These are phyloP conservation scores for Ptilodon capucinus DNA, from an alignment of 2,888 invertebrate genomes.

Conservation along the genomic window DNA sequence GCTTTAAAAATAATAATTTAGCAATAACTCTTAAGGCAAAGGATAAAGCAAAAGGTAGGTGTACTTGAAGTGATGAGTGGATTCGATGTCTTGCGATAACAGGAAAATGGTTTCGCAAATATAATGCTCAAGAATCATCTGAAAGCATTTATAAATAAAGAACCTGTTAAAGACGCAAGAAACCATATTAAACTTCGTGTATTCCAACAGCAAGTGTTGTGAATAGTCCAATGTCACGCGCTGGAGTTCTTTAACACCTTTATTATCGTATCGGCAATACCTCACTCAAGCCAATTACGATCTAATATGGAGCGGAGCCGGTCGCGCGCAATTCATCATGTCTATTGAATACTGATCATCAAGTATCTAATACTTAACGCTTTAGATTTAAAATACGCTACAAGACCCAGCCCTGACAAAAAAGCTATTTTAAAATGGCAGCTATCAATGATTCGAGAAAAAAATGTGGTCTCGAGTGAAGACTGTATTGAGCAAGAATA, in stretches of 20 bases:
- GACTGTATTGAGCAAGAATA: background rate
- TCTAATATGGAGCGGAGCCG: conserved; percentile 18
- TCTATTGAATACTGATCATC: background rate
- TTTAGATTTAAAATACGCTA: background rate
- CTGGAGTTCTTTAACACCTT: conserved; percentile 38
- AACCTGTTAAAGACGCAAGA: conserved; percentile 11
- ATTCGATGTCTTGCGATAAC: too few relatives aligned
- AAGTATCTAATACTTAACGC: background rate
- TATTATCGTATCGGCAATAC: conserved; percentile 22
- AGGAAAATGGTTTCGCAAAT: too few relatives aligned
- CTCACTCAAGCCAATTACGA: conserved; percentile 35
- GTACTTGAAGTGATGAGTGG: too few relatives aligned
- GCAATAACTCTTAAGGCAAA: too few relatives aligned
- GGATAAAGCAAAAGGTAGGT: too few relatives aligned
- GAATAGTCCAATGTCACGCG: conserved; percentile 31
- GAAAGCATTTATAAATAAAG: background rate
- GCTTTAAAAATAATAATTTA: too few relatives aligned
- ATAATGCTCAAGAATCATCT: too few relatives aligned
- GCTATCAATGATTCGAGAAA: background rate
- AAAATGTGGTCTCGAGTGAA: background rate
- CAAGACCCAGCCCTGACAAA: too few relatives aligned
- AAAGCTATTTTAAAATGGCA: background rate
- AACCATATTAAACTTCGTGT: conserved; percentile 21
- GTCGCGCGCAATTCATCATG: background rate
- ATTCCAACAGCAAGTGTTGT: conserved; percentile 17